These are phyloP conservation scores for Kradibia gibbosae DNA, from an alignment of 1,140 invertebrate species.

Conservation along the genomic window DNA sequence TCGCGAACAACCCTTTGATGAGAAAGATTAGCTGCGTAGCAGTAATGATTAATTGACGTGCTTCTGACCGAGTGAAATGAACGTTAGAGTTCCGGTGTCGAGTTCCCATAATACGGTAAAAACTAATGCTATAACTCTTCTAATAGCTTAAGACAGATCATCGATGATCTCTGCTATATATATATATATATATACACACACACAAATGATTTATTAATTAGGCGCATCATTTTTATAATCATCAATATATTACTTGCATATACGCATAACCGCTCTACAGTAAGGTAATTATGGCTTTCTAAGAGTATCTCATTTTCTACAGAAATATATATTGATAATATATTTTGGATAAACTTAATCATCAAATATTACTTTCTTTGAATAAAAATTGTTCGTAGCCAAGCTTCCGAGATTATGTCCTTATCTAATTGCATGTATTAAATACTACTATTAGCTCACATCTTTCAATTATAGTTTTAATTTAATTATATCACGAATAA, in stretches of 20 bases:
- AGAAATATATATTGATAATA: not conserved
- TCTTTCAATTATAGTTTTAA: not conserved
- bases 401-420: conserved; percentile 50
- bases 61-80: not conserved
- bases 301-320: no score
- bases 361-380: not conserved
- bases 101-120: not conserved
- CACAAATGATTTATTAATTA: no score
- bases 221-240: no score
- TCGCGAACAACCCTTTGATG: not conserved
- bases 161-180: no score
- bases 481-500: no score
- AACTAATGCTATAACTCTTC: not conserved
- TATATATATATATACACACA: no score
- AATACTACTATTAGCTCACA: not conserved
- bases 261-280: no score
- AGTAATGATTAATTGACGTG: not conserved
- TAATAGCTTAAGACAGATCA: no score
- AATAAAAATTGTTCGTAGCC: not conserved
- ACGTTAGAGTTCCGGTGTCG: not conserved
- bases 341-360: not conserved
- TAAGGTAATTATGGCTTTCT: no score
- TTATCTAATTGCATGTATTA: not conserved
- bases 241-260: no score
- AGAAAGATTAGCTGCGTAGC: not conserved